Evolutionary conservation across 2,113 vertebrate genomes (phyloP).

Genomic region (Cebus imitator): DNA sequence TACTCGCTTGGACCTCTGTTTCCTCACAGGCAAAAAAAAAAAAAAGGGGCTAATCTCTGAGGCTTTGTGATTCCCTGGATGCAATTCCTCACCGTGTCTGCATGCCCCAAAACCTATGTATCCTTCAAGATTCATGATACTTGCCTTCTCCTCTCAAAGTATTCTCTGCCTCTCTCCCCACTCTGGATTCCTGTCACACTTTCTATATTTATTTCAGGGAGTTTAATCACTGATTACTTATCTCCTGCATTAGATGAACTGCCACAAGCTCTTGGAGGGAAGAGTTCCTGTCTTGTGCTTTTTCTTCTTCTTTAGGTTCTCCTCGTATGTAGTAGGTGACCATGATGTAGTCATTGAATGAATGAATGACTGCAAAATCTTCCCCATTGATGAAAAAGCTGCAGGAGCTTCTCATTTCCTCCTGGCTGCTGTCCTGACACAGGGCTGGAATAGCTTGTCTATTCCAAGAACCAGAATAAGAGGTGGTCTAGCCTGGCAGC

Average conservation of each 20-base stretch:
- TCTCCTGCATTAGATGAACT: background rate
- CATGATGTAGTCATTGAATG: background rate
- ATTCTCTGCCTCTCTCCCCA: background rate
- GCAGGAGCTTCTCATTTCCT: background rate
- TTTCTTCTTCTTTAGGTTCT: background rate
- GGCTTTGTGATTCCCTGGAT: background rate
- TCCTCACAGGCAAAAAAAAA: background rate
- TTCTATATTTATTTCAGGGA: background rate
- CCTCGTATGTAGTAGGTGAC: background rate
- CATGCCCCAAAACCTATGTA: background rate
- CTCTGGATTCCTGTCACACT: background rate
- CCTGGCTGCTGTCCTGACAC: background rate
- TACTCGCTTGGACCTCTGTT: background rate
- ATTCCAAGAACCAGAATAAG: background rate
- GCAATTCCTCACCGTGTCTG: background rate
- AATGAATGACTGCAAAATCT: background rate
- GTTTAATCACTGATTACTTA: background rate
- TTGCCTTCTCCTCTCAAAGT: background rate
- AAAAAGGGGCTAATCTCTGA: background rate
- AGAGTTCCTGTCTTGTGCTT: background rate
- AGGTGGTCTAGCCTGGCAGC: background rate
- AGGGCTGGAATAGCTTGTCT: background rate
- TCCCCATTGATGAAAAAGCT: background rate
- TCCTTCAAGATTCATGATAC: background rate
- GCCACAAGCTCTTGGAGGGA: background rate